Conservation (phyloP, 2,797 vertebrate genomes). For the Eulemur coronatus region DNA sequence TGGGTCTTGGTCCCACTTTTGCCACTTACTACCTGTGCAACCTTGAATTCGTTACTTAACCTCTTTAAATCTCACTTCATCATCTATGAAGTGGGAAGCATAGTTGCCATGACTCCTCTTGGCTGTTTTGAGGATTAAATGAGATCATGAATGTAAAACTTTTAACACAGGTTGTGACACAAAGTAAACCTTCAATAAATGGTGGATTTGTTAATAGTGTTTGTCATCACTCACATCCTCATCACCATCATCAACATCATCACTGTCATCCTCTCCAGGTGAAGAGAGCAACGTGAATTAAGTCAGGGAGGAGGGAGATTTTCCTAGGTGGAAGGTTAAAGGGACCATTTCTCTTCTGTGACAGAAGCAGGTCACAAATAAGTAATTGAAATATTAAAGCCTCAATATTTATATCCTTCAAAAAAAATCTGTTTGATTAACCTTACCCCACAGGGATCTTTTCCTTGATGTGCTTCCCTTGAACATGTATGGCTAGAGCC, state of each 20-base stretch:
- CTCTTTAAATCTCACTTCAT: background rate
- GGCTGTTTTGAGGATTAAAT: background rate
- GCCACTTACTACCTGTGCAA: background rate
- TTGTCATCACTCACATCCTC: background rate
- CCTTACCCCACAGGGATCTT: conserved; percentile 9
- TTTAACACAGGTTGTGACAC: background rate
- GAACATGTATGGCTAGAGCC: background rate
- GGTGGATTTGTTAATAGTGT: background rate
- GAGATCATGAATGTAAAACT: background rate
- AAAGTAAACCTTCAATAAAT: background rate
- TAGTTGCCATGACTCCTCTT: background rate
- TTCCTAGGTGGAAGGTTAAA: background rate
- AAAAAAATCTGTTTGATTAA: conserved; percentile 40
- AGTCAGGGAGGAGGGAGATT: background rate
- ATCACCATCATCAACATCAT: background rate
- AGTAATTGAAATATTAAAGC: conserved; percentile 57
- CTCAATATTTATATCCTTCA: conserved; percentile 58
- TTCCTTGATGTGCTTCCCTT: conserved; percentile 3
- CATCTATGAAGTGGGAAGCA: background rate
- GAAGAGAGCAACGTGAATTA: background rate
- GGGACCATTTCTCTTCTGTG: background rate
- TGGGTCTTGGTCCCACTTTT: background rate
- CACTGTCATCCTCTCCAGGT: background rate
- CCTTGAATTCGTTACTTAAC: background rate
- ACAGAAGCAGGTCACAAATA: conserved; percentile 53